Evolutionary conservation across 30 jellyfish, hydroid and myxozoan genomes (phyloP).

Genomic region (Aurelia aurita): DNA sequence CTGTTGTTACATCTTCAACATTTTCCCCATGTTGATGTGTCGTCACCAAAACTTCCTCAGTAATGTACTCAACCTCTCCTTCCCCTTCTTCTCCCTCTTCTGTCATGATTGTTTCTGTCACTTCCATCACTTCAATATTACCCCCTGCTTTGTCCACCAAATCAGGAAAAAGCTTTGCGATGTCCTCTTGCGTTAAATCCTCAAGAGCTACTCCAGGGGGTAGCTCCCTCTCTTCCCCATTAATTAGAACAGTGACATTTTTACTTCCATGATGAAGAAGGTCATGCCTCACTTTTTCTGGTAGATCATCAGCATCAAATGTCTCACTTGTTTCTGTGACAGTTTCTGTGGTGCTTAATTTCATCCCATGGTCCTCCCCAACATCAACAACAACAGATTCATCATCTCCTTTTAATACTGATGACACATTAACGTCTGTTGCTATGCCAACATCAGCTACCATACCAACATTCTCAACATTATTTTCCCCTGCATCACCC

Average conservation of each 20-base stretch:
- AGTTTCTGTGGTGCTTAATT: slow-evolving; percentile 37
- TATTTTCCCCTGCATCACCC: too few species aligned
- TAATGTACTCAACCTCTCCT: too few species aligned
- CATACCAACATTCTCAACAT: too few species aligned
- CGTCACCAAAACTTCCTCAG: slow-evolving; percentile 6
- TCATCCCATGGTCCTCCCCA: slow-evolving; percentile 5
- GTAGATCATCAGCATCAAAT: slow-evolving; percentile 30
- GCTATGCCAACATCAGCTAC: too few species aligned
- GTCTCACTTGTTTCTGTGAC: slow-evolving; percentile 4
- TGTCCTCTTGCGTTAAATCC: slow-evolving; percentile 6
- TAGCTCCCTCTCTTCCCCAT: slow-evolving; percentile 26
- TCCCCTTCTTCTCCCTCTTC: slow-evolving; percentile 37
- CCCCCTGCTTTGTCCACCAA: slow-evolving; percentile 5
- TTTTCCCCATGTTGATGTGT: background rate
- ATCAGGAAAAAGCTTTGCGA: slow-evolving; percentile 11
- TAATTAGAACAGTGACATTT: slow-evolving; percentile 16
- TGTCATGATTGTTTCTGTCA: slow-evolving; percentile 19
- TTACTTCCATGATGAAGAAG: background rate
- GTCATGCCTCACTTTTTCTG: slow-evolving; percentile 30
- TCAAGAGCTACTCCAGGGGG: slow-evolving; percentile 39
- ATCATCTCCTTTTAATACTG: background rate
- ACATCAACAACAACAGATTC: slow-evolving; percentile 17
- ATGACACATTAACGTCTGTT: too few species aligned
- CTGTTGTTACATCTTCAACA: background rate
- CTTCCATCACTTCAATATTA: slow-evolving; percentile 7